Evolutionary conservation across 2,113 vertebrate genomes (phyloP).

Genomic region (Gopherus flavomarginatus): DNA sequence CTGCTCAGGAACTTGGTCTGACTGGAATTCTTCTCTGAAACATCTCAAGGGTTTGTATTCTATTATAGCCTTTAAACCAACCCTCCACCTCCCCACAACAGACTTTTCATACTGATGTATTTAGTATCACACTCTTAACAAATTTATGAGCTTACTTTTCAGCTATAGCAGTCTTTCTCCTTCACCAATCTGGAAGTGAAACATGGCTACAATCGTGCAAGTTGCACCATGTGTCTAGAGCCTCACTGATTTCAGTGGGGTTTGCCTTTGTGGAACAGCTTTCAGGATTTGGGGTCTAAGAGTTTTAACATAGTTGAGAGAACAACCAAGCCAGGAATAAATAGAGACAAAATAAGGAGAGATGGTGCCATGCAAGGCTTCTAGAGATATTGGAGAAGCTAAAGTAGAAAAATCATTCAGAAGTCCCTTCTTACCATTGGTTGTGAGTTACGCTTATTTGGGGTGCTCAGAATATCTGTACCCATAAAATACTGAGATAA

Average conservation of each 20-base stretch:
- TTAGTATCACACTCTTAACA: neutral
- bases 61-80: neutral
- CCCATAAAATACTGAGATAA: neutral
- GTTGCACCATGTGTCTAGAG: fast-evolving
- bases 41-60: neutral
- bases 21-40: neutral
- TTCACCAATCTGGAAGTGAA: neutral
- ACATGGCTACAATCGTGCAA: neutral
- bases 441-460: neutral
- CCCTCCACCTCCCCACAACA: neutral
- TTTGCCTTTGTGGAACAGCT: neutral
- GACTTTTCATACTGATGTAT: neutral
- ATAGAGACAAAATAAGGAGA: neutral
- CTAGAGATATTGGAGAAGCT: neutral
- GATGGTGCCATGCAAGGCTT: neutral
- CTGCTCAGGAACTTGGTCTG: neutral
- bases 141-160: neutral
- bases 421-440: neutral
- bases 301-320: neutral
- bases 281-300: neutral
- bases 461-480: neutral
- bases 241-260: neutral
- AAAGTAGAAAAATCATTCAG: neutral
- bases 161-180: neutral
- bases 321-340: neutral